Conservation (phyloP, 2,888 invertebrate species). For the Helobdella robusta region DNA sequence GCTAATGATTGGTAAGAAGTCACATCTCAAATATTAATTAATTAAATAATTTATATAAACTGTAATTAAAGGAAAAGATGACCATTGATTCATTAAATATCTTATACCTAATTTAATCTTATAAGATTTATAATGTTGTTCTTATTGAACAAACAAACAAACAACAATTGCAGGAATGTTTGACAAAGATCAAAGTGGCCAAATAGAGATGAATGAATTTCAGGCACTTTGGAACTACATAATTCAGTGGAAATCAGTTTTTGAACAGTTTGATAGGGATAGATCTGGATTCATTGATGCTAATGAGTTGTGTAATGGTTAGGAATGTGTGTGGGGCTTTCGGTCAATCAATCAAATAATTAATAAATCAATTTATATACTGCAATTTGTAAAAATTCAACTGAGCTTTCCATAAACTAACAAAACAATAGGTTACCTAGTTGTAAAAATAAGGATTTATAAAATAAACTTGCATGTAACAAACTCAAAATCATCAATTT, state of each 20-base stretch:
- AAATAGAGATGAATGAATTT: constrained; percentile 49
- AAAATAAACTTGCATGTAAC: too few relatives aligned
- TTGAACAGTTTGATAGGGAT: constrained; percentile 48
- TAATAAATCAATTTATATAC: too few relatives aligned
- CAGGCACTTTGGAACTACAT: constrained; percentile 49
- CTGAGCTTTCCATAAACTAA: too few relatives aligned
- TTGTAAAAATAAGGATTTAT: too few relatives aligned
- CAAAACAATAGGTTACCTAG: too few relatives aligned
- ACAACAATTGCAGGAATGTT: constrained; percentile 43
- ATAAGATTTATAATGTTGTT: background rate
- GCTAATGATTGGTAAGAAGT: constrained; percentile 46
- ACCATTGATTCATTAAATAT: background rate
- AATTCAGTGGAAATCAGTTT: constrained; percentile 49
- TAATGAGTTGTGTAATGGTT: constrained; percentile 46
- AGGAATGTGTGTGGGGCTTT: too few relatives aligned
- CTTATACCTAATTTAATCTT: background rate
- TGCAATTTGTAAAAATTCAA: too few relatives aligned
- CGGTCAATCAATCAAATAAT: too few relatives aligned
- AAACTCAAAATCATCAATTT: too few relatives aligned
- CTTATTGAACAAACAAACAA: too few relatives aligned
- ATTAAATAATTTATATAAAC: background rate
- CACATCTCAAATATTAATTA: background rate
- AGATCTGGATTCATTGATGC: constrained; percentile 49
- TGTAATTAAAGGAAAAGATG: background rate
- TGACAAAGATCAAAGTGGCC: constrained; percentile 45